A percentile compares a stretch with the other conserved stretches of the same genome.
These are phyloP conservation scores for Cydia amplana DNA, from an alignment of 1,140 invertebrate genomes.

Conservation along the genomic window DNA sequence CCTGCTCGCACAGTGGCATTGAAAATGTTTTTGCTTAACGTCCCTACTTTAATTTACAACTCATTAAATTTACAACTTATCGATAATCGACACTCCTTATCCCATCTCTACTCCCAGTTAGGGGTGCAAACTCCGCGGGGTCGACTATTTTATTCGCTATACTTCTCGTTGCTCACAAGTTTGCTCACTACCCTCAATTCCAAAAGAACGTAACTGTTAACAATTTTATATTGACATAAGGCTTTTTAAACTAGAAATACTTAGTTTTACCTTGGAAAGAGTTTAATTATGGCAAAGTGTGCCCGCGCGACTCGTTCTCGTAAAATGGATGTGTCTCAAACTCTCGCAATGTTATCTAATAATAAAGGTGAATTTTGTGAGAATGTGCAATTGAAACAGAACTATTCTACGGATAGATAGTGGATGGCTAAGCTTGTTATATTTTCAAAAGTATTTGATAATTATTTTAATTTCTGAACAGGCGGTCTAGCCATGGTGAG, in stretches of 20 bases:
- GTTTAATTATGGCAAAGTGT: conserved; percentile 28
- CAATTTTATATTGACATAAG: background rate
- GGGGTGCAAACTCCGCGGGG: conserved; percentile 17
- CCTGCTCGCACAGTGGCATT: no score
- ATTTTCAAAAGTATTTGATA: no score
- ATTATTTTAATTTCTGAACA: no score
- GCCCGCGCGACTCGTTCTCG: conserved; percentile 14
- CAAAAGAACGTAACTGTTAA: background rate
- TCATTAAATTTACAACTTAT: background rate
- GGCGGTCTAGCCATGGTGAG: no score
- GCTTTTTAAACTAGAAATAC: background rate
- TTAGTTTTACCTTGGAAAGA: conserved; percentile 7
- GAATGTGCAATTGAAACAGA: background rate
- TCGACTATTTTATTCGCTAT: conserved; percentile 32
- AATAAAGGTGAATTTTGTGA: background rate
- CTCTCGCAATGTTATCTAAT: background rate
- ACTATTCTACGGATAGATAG: no score
- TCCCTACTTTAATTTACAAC: no score
- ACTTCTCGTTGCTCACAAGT: conserved; percentile 24
- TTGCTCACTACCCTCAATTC: background rate
- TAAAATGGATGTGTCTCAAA: background rate
- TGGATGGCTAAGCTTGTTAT: no score
- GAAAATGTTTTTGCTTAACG: no score
- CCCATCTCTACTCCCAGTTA: conserved; percentile 15
- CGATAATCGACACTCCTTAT: conserved; percentile 4